phyloP scores from a whole-genome alignment of 2,113 vertebrate species.

The Scalopus aquaticus region DNA sequence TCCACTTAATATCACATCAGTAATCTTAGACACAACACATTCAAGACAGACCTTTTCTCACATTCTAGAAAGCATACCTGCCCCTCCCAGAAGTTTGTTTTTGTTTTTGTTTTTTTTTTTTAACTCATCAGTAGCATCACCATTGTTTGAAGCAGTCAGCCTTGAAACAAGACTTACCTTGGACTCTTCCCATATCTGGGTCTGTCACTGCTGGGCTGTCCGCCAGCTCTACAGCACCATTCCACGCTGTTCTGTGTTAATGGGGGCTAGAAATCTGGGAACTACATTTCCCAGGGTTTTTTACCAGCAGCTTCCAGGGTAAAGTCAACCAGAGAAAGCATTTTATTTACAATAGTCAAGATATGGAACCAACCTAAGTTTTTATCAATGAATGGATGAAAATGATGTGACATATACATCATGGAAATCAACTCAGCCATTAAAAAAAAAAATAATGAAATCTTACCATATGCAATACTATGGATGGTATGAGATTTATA shows the following conservation, averaged over 20 bases:
- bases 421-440: not conserved
- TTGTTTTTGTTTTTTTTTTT: too few relatives aligned
- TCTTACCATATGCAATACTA: not conserved
- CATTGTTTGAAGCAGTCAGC: not conserved
- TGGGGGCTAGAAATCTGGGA: not conserved
- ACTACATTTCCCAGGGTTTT: not conserved
- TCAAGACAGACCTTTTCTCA: not conserved
- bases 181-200: not conserved
- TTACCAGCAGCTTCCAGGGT: not conserved
- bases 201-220: not conserved
- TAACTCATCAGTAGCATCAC: not conserved
- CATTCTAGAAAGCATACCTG: not conserved
- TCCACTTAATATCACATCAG: not conserved
- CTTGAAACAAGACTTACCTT: not conserved
- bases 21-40: not conserved
- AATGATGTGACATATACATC: too few relatives aligned
- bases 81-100: not conserved
- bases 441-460: not conserved
- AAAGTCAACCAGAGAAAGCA: not conserved
- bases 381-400: too few relatives aligned
- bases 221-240: not conserved
- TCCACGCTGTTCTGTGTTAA: not conserved
- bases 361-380: not conserved
- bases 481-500: not conserved
- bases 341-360: not conserved